Base-by-base conservation (phyloP, 1,140 invertebrate genomes). In the Magallana ariakensis region DNA sequence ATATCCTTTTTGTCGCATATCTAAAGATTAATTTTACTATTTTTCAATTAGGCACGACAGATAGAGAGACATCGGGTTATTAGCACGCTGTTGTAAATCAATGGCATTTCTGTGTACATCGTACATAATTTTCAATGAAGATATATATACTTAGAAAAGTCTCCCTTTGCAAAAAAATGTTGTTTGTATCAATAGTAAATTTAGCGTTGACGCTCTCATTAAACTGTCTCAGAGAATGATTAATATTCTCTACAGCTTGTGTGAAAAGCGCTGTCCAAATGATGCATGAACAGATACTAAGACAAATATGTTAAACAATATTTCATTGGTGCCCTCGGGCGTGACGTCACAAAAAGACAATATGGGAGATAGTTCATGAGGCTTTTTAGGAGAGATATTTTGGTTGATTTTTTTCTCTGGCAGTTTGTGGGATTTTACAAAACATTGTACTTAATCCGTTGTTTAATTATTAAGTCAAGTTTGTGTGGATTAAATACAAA, bases 301-400 rank as follows among this genome's bases (percentile, higher is more conserved):
- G 46, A 83, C 54, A 55, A 82, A 56, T 46, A 54, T 87, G 85
- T 87, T 60, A 87, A 53, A 66, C 60, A 56, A 55, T 19, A 82
- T 83, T 75, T 87, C 85, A 87, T 87, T 87, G 85, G 85, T 75
- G 80, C 53, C 33, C n/a, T 55, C 16, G 19, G 81, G 80, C 80
- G 16, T 87, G 80, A 87, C 85, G 85, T 87, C 85, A 87, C 33
- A 11, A n/a, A 46, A 54, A 46, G 33, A 87, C 85, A 87, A 87
- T 82, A 87, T 87, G 85, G 85, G 81, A 46, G 85, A 70, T 26
- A 13, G 55, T 60, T 46, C 6, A 10, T 83, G 55, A 56, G n/a
- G 54, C 80, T 83, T 33, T 83, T 46, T 57, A n/a, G 54, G 26
- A 57, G 33, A 75, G n/a, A 70, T 75, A 22, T 33, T 22, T 75